Conservation (phyloP, 2,888 invertebrate genomes). For the Parascotia fuliginaria region DNA sequence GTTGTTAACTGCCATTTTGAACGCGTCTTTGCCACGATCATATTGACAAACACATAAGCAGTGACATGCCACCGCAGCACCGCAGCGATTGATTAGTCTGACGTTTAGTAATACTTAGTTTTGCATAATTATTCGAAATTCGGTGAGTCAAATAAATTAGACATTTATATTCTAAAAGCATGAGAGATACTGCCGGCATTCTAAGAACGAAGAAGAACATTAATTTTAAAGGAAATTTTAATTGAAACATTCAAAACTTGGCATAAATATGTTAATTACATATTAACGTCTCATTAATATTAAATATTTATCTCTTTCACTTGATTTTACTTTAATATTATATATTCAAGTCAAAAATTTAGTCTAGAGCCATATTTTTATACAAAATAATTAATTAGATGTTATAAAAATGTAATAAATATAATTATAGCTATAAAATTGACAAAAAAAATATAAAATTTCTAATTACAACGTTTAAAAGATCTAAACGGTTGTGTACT, state of each 20-base stretch:
- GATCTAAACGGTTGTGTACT: slow-evolving; percentile 1
- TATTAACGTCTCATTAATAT: too few species aligned
- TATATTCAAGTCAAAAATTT: neutral
- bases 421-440: slow-evolving; percentile 2
- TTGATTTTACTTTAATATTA: neutral
- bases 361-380: neutral
- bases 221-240: neutral
- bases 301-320: neutral
- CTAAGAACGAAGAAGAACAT: slow-evolving; percentile 46
- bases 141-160: slow-evolving; percentile 48
- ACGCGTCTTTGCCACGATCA: slow-evolving; percentile 12
- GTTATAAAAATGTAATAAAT: slow-evolving; percentile 1
- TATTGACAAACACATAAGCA: slow-evolving; percentile 23
- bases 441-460: slow-evolving; percentile 10
- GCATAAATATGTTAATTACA: too few species aligned
- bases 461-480: slow-evolving; percentile 22
- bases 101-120: slow-evolving; percentile 31
- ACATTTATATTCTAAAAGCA: slow-evolving; percentile 41
- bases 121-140: slow-evolving; percentile 41
- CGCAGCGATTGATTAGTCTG: slow-evolving; percentile 35
- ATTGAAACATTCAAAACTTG: neutral
- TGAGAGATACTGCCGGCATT: slow-evolving; percentile 30
- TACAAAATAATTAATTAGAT: slow-evolving; percentile 2
- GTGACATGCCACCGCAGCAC: slow-evolving; percentile 26
- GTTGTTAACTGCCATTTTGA: neutral